Base-by-base conservation (phyloP, 2,888 invertebrate species). In the Sceliomorpha sp. region DNA sequence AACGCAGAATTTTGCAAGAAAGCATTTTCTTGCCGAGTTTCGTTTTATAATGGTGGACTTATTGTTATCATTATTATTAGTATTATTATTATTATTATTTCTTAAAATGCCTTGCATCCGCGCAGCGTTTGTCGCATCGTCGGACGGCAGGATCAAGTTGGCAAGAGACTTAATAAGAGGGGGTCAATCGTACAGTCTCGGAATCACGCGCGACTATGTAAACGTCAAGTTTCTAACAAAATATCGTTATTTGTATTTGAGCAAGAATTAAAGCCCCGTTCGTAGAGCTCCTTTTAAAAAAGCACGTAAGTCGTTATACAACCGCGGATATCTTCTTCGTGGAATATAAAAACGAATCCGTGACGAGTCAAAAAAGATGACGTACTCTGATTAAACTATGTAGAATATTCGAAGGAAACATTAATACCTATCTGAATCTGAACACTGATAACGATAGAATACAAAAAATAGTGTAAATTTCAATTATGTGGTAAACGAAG, bases 171-270 rank as follows among this genome's bases (percentile, higher is more conserved):
- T 36, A 29, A 31, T 14, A 47, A 40, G 36, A 53, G 47, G 39
- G 32, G 34, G 32, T 56, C 44, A 31, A 42, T 56, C 34, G 15
- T 27, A 24, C 62, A 51, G 32, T 47, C 40, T 15, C 31, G 34
- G 9, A 24, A 15, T 42, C 31, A 10, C 36, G 24, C 48, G 40
- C 24, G 51, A 48, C 48, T 45, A 59, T 14, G 36, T 42, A 40
- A 24, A 29, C 37, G 60, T 39, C 26, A 50, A 14, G 26, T 53
- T 42, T 20, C 39, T 68, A 69, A 62, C 56, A 62, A 62, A 69
- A 69, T 69, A 62, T 69, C 37, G 9, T 62, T 58, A 55, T 59
- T 55, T 42, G 31, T 67, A 24, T 58, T 69, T 68, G 68, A 62
- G 62, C 58, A 62, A 60, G 53, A 62, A 60, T 58, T 31, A 66